Evolutionary conservation across 2,113 vertebrate genomes (phyloP).

Genomic region (Nematolebias whitei): DNA sequence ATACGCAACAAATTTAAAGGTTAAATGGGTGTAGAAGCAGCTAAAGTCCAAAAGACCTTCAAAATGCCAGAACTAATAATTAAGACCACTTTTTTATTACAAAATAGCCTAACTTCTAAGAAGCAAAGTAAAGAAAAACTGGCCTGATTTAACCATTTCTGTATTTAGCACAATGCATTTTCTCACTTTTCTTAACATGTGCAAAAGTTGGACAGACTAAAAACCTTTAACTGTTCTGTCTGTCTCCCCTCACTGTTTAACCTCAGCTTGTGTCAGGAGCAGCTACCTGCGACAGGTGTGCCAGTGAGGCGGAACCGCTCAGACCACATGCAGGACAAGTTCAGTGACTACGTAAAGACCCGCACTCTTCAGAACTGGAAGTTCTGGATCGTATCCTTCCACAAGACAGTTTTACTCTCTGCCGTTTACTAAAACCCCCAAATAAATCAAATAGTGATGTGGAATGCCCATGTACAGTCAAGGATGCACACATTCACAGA

Average conservation of each 20-base stretch:
- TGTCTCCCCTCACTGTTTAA: not conserved
- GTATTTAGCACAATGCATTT: too few relatives aligned
- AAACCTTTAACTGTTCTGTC: not conserved
- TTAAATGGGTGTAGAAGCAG: too few relatives aligned
- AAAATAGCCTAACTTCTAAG: too few relatives aligned
- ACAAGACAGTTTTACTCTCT: not conserved
- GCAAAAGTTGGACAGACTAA: too few relatives aligned
- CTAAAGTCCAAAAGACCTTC: too few relatives aligned
- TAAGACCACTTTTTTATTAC: too few relatives aligned
- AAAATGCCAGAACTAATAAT: too few relatives aligned
- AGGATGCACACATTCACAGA: not conserved
- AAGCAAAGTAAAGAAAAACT: too few relatives aligned
- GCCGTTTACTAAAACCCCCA: not conserved
- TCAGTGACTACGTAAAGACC: conserved; percentile 90
- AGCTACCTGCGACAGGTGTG: conserved; percentile 93
- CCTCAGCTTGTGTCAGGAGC: conserved; percentile 89
- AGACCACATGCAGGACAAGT: conserved; percentile 88
- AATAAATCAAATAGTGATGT: not conserved
- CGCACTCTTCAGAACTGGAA: conserved; percentile 96
- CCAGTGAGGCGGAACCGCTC: conserved; percentile 80
- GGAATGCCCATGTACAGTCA: not conserved
- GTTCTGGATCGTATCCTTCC: conserved; percentile 99
- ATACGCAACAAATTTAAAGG: too few relatives aligned
- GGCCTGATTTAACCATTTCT: too few relatives aligned
- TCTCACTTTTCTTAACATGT: too few relatives aligned